Base-by-base conservation (phyloP, 53 echinoderm and acorn worm genomes). In the Crossaster papposus region DNA sequence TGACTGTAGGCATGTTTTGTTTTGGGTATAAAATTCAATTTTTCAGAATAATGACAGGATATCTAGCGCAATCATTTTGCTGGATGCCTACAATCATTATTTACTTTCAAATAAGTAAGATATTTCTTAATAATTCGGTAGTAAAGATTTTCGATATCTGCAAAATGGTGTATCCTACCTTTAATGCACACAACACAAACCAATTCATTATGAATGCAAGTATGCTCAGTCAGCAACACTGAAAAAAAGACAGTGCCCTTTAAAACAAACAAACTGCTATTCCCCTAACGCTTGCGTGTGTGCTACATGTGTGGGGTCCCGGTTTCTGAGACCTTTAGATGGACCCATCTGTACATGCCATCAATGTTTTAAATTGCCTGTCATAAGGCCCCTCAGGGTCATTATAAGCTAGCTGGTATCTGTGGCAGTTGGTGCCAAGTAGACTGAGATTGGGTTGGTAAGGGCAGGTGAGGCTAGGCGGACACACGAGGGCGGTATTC, bases 311-410 rank as follows among this genome's bases (percentile, higher is more conserved):
- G 87, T 87, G 87, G 53, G 87, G 55, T 75, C 58, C 87, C 74
- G 38, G 58, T 51, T 58, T 23, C 87, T 55, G 30, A 76, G 58
- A 76, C 62, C 26, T 31, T 35, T 76, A 72, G 87, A 87, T 76
- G 76, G 87, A 34, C 87, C 75, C 87, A 87, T 87, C 77, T 87
- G 87, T 52, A 75, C 62, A 87, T 87, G 87, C 77, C 87, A 87
- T 87, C 72, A 87, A 77, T 87, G 87, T 77, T 77, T 87, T 54
- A 87, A 87, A 87, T 87, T 87, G 87, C 87, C 38, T 87, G 62
- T 14, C n/a, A 31, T 64, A 34, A 13, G 52, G 75, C 22, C 76
- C 77, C 63, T 35, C 54, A 77, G 87, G 87, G 51, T 14, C 9
- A 3, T 17, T n/a, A n/a, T n/a, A n/a, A n/a, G n/a, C n/a, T n/a